Evolutionary conservation across 37 sponge, comb jelly and placozoan genomes (phyloP), one percentile per base, ranked within the genome.

Genomic region (Aphrocallistes beatrix): DNA sequence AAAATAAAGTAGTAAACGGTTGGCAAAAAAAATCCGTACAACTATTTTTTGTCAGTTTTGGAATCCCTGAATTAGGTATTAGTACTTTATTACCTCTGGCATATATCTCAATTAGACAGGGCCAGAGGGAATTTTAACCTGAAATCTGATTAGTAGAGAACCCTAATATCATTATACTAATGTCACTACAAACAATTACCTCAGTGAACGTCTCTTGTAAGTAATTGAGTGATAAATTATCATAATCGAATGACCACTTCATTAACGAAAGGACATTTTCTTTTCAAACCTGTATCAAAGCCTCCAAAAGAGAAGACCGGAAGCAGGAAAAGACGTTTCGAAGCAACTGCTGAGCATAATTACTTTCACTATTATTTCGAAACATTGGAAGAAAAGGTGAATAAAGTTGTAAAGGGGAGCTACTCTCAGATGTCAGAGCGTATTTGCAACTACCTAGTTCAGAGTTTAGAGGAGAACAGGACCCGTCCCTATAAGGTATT

Each of bases 361-460:
- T 60, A 60, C n/a, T 60, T 32, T 60, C 75, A 60, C 3, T 60
- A 19, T 13, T 60, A 60, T 30, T 60, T 60, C 25, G 75, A 60
- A 30, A 60, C 75, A 3, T 6, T 60, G 25, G 75, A 60, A 30
- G 75, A 60, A 60, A 21, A 60, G 25, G n/a, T 60, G 8, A 60
- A 13, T 28, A 60, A 60, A 32, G n/a, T 60, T 25, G 75, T 30
- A 3, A 60, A 60, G 21, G 75, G 8, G 75, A 60, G 75, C 75
- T 60, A 60, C 75, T 32, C 75, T 19, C 6, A 60, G n/a, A 60
- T 60, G 75, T 60, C 75, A 60, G 75, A 60, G 8, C 75, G 75
- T 21, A 60, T 60, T 60, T 60, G 75, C n/a, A 3, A 60, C 34
- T 30, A 60, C n/a, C n/a, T 60, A 30, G n/a, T 13, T 25, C 32